phyloP scores from a whole-genome alignment of 2,888 invertebrate species.

The Drosophila limbata region DNA sequence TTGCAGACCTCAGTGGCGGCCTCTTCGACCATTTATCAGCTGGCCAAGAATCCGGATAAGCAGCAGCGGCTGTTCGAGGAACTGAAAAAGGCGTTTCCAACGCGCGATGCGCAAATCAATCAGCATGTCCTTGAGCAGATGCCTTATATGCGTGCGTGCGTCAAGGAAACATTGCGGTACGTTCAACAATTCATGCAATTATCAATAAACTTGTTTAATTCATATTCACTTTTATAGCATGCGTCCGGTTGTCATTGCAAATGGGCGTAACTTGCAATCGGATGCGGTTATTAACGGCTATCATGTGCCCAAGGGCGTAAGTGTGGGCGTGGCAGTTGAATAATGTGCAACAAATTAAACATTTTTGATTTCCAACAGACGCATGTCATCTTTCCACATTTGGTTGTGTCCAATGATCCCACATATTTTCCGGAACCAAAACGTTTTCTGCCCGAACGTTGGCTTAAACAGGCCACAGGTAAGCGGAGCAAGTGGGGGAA shows the following conservation, averaged over 20 bases:
- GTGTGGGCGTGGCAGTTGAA: conserved; percentile 54
- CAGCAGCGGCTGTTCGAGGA: conserved; percentile 89
- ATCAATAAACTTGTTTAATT: neutral
- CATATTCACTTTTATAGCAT: conserved; percentile 86
- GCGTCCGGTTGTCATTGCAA: conserved; percentile 93
- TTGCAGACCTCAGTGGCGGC: conserved; percentile 90
- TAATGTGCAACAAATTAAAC: neutral
- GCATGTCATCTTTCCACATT: conserved; percentile 92
- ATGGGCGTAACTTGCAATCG: conserved; percentile 91
- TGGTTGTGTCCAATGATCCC: conserved; percentile 90
- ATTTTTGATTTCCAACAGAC: conserved; percentile 86
- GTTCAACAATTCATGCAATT: conserved; percentile 27
- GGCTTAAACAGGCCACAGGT: conserved; percentile 88
- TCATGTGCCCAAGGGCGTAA: conserved; percentile 92
- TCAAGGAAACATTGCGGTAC: conserved; percentile 91
- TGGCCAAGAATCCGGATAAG: conserved; percentile 89
- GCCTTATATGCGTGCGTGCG: conserved; percentile 90
- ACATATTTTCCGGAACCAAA: conserved; percentile 90
- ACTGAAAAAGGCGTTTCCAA: conserved; percentile 87
- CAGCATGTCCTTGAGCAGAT: conserved; percentile 88
- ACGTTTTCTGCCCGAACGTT: conserved; percentile 91
- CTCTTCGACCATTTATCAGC: conserved; percentile 90
- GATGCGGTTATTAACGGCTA: conserved; percentile 92
- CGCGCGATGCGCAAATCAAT: conserved; percentile 86
- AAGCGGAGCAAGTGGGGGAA: conserved; percentile 46